Evolutionary conservation across 1,140 invertebrate genomes (phyloP), one percentile per base, ranked within the genome.

Genomic region (Hyphantria cunea): DNA sequence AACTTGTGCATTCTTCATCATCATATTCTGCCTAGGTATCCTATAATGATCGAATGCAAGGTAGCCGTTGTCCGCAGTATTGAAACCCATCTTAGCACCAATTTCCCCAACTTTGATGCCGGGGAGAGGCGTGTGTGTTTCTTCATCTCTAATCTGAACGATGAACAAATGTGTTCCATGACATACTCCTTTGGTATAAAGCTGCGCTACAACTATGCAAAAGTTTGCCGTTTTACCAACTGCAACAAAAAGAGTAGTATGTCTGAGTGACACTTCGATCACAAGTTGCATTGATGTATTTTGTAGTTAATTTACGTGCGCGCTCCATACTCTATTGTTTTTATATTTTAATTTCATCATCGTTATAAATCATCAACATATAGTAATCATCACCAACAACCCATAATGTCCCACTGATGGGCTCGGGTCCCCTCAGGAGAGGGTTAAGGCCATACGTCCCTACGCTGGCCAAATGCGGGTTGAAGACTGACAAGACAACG

Each of bases 1-100:
- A 72, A 97, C 96, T 92, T 98, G 93, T 47, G 95, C 94, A 91
- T 98, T 96, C 90, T 97, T 98, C 97, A 98, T 99, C n/a, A 99
- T 82, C 96, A 99, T 97, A 68, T 98, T 92, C 9, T 94, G 92
- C 45, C 97, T 91, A 0, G 98, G 97, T 86, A 99, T 97, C 68
- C 97, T 92, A 32, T 96, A 94, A 70, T 97, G 93, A 32, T 97
- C 91, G 45, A 98, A 95, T 0, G 95, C 95, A 12, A 98, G 91
- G 82, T 95, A 99, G 0, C 97, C 97, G 92, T 99, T 99, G 77
- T 99, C 98, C 8, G 95, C 95, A 0, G 92, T 93, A 76, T 96
- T 96, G 93, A 97, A 96, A 11, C 97, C 97, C 72, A 99, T 92
- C 85, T 98, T 98, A 1, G 95, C 94, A 0, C 98, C 98, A 68